Percentiles rank a stretch among this genome's conserved stretches.
phyloP scores from a whole-genome alignment of 2,888 invertebrate species.

The Spisula solida region DNA sequence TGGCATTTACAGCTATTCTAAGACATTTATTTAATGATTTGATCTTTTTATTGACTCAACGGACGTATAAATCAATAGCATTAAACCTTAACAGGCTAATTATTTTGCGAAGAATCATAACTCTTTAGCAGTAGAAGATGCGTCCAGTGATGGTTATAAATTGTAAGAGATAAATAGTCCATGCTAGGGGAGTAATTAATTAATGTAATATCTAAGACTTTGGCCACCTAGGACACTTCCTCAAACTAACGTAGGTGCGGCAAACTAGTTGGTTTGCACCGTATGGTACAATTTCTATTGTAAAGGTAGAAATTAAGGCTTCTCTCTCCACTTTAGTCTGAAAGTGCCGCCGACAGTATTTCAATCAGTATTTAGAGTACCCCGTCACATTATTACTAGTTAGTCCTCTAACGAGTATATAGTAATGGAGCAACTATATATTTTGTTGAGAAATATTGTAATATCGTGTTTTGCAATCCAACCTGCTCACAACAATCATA shows the following conservation, averaged over 20 bases:
- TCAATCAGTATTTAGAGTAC: no score
- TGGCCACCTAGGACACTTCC: background rate
- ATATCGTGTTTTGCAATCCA: no score
- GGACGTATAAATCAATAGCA: background rate
- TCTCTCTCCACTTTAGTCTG: no score
- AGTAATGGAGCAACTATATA: no score
- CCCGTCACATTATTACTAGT: no score
- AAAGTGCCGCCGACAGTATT: no score
- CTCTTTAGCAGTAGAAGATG: background rate
- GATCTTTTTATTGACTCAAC: background rate
- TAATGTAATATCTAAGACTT: background rate
- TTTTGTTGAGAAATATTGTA: no score
- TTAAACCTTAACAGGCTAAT: background rate
- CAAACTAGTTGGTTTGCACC: background rate
- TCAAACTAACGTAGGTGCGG: background rate
- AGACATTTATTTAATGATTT: slow-evolving; percentile 7
- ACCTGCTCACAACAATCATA: no score
- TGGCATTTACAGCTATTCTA: background rate
- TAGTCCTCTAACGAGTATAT: no score
- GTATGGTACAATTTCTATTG: no score
- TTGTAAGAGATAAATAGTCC: background rate
- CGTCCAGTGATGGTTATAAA: background rate
- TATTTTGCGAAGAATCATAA: background rate
- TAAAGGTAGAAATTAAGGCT: no score
- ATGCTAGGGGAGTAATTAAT: background rate